Evolutionary conservation across 2,113 vertebrate genomes (phyloP).

Genomic region (Passer montanus): DNA sequence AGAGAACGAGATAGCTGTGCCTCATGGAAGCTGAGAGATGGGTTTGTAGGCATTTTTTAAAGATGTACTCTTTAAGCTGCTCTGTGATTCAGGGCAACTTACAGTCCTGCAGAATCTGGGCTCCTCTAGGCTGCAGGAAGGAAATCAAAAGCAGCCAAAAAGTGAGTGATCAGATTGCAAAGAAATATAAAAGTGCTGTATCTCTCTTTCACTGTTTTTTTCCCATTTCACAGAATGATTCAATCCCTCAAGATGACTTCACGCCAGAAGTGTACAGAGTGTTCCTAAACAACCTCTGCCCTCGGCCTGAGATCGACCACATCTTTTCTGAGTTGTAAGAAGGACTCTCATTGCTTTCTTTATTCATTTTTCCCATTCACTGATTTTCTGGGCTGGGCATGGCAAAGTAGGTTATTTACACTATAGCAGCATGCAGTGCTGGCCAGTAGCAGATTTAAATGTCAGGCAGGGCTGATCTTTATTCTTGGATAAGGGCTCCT

Average conservation of each 20-base stretch:
- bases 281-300: slow-evolving; percentile 92
- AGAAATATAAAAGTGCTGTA: background rate
- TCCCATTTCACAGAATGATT: slow-evolving; percentile 83
- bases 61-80: background rate
- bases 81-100: background rate
- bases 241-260: slow-evolving; percentile 93
- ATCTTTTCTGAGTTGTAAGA: slow-evolving; percentile 95
- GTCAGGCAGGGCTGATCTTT: background rate
- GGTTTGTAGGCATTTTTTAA: accelerated
- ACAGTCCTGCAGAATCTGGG: background rate
- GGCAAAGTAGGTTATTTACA: background rate
- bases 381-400: background rate
- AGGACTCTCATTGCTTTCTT: background rate
- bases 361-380: background rate
- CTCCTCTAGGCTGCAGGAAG: background rate
- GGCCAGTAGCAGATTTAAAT: background rate
- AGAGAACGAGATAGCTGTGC: background rate
- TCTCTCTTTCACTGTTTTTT: background rate
- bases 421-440: background rate
- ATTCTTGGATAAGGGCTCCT: background rate
- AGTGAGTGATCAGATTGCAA: background rate
- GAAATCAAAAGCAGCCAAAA: background rate
- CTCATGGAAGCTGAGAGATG: background rate
- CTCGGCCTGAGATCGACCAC: slow-evolving; percentile 92
- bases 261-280: slow-evolving; percentile 88